Evolutionary conservation across 2,113 vertebrate genomes (phyloP).

Genomic region (Phylloscopus whistleri): DNA sequence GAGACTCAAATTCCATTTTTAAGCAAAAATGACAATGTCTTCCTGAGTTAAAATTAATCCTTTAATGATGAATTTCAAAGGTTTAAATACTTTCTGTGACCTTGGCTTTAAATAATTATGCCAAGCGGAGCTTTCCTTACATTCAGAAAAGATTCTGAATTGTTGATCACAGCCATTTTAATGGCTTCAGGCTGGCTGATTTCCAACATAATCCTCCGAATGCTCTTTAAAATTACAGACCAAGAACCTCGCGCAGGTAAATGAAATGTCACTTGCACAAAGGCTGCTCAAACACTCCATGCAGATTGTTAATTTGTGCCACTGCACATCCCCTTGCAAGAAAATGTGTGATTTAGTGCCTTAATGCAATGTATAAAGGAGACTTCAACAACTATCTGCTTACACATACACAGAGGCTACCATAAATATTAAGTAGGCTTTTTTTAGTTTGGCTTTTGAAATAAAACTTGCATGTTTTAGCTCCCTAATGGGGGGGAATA

Average conservation of each 20-base stretch:
- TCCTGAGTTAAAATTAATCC: constrained; percentile 82
- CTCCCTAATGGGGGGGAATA: background rate
- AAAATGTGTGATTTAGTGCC: constrained; percentile 20
- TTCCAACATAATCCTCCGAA: constrained; percentile 70
- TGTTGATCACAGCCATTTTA: constrained; percentile 78
- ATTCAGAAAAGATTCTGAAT: constrained; percentile 77
- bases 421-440: background rate
- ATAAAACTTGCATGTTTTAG: background rate
- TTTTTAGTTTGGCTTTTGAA: background rate
- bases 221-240: constrained; percentile 69
- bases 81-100: constrained; percentile 78
- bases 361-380: background rate
- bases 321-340: constrained; percentile 20
- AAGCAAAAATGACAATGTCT: constrained; percentile 79
- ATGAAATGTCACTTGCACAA: constrained; percentile 70
- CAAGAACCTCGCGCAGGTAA: constrained; percentile 68
- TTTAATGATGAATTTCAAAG: constrained; percentile 83
- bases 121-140: constrained; percentile 72
- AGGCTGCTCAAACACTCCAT: constrained; percentile 25
- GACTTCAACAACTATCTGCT: constrained; percentile 38
- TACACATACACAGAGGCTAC: background rate
- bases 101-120: constrained; percentile 80
- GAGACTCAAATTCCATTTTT: constrained; percentile 77
- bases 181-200: constrained; percentile 75
- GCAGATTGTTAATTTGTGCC: constrained; percentile 41